Conservation (phyloP, 2,888 invertebrate genomes). For the Drosophila recens region DNA sequence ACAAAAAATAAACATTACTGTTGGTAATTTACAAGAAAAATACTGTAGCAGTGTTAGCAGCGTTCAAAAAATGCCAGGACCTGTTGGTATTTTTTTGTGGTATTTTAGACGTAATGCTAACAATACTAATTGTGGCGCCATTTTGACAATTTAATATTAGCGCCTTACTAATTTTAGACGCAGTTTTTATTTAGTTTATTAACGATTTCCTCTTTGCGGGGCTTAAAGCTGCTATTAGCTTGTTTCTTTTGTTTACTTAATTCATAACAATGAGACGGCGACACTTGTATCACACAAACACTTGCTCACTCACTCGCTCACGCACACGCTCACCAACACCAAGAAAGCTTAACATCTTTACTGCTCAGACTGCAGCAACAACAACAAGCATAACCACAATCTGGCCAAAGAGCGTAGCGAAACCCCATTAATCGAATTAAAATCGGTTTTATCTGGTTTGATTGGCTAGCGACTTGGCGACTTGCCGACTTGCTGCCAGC, state of each 20-base stretch:
- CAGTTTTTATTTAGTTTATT: constrained; percentile 20
- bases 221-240: constrained; percentile 54
- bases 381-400: constrained; percentile 30
- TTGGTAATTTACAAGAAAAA: constrained; percentile 7
- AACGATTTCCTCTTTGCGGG: constrained; percentile 31
- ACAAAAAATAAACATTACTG: constrained; percentile 13
- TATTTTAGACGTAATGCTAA: constrained; percentile 28
- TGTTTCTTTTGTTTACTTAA: constrained; percentile 64
- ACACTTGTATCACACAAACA: constrained; percentile 37
- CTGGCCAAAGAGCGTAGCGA: constrained; percentile 63
- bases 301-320: constrained; percentile 3
- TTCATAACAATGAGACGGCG: constrained; percentile 47
- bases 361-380: constrained; percentile 34
- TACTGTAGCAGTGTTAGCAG: constrained; percentile 35
- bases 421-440: constrained; percentile 82
- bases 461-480: constrained; percentile 44
- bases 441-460: constrained; percentile 84
- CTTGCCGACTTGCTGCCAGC: constrained; percentile 28
- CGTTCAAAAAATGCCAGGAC: constrained; percentile 26
- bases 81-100: constrained; percentile 28
- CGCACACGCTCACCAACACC: constrained; percentile 26
- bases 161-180: constrained; percentile 10
- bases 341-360: constrained; percentile 57
- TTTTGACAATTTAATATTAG: constrained; percentile 27
- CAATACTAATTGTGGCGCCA: constrained; percentile 37